These are phyloP conservation scores for Furcula furcula DNA, from an alignment of 2,888 invertebrate genomes.

Conservation along the genomic window DNA sequence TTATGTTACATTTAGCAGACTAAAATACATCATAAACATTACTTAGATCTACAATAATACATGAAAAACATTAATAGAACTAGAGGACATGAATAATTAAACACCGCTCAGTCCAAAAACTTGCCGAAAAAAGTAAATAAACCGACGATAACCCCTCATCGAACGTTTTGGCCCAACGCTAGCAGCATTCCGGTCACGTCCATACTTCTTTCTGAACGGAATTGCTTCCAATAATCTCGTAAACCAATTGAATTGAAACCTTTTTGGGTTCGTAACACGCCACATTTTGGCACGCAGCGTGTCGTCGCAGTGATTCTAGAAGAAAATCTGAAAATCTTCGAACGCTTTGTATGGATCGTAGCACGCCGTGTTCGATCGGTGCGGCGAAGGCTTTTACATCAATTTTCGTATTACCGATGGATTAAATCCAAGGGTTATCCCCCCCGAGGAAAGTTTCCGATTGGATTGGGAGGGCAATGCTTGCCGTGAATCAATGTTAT, in stretches of 20 bases:
- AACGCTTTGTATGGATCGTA: slow-evolving; percentile 67
- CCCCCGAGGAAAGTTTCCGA: slow-evolving; percentile 66
- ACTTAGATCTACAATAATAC: no score
- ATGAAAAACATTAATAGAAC: not conserved
- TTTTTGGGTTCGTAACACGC: slow-evolving; percentile 59
- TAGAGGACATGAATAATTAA: slow-evolving; percentile 22
- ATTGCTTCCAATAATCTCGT: slow-evolving; percentile 71
- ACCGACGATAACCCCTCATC: slow-evolving; percentile 47
- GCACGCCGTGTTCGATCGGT: slow-evolving; percentile 46
- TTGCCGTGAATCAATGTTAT: slow-evolving; percentile 74
- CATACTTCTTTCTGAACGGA: slow-evolving; percentile 76
- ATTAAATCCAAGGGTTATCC: slow-evolving; percentile 76
- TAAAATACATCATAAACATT: no score
- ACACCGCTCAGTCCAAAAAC: slow-evolving; percentile 11
- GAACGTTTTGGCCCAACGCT: slow-evolving; percentile 40
- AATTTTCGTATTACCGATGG: slow-evolving; percentile 81
- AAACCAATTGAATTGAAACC: slow-evolving; percentile 69
- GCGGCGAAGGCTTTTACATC: slow-evolving; percentile 72
- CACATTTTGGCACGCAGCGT: slow-evolving; percentile 54
- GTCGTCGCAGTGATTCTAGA: slow-evolving; percentile 59
- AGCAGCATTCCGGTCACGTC: slow-evolving; percentile 64
- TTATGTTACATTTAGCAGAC: no score
- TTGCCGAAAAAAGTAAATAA: slow-evolving; percentile 52
- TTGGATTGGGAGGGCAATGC: slow-evolving; percentile 60
- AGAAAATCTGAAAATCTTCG: slow-evolving; percentile 66